Evolutionary conservation across 2,888 invertebrate genomes (phyloP), one percentile per base, ranked within the genome.

Genomic region (Carpatolechia fugitivella): DNA sequence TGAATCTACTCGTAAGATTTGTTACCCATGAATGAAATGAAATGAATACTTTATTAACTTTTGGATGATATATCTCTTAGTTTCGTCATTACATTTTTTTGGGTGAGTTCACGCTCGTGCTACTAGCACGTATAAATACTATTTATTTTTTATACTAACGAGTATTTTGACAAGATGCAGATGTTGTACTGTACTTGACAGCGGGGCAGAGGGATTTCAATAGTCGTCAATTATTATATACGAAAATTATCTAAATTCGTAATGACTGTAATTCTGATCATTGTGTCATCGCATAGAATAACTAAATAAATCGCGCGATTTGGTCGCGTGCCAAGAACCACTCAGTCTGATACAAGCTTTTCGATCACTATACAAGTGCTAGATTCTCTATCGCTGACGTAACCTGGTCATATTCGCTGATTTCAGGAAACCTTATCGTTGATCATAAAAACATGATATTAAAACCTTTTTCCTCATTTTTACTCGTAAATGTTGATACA

Each of bases 251-350:
- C 24, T 7, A 1, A 10, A 1, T 40, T 3, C 1, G 20, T 41
- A 41, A 18, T 41, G 7, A 1, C n/a, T 10, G 20, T 44, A 20
- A 31, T 52, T 20, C 20, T 14, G 13, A 20, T 7, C 35, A 54
- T 54, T 54, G 18, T 54, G 48, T 54, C 49, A 41, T 49, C 24
- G 31, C 41, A 41, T 41, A 11, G 10, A 8, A 18, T 38, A 24
- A 24, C 18, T 40, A 50, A 18, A 50, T 55, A 41, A 41, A 49
- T 46, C 29, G 30, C 31, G 20, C n/a, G 20, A 29, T 5, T 54
- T 48, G 54, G 11, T 55, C 20, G 35, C 49, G 33, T 44, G 55
- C 44, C 50, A 55, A 49, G 40, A 49, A 54, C 49, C 49, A 16
- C 30, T 14, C 54, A n/a, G 50, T 55, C 55, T 50, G 49, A 40